A percentile compares a stretch with the other conserved stretches of the same genome.
phyloP scores from a whole-genome alignment of 2,888 invertebrate genomes.

The Zootermopsis nevadensis region DNA sequence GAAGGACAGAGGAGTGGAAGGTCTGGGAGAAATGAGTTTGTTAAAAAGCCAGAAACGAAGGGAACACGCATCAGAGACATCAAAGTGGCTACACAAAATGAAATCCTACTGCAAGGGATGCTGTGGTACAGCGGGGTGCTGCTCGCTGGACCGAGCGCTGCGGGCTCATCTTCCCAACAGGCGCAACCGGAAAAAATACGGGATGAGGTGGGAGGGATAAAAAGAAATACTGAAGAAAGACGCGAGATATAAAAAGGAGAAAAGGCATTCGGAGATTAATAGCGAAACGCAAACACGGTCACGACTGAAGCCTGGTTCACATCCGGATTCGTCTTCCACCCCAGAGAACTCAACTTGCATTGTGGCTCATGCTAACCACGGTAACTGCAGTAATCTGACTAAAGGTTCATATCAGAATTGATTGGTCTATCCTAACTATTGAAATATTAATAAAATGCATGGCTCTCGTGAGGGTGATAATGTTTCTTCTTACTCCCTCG shows the following conservation, averaged over 20 bases:
- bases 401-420: no score
- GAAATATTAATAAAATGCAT: no score
- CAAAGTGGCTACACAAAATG: conserved; percentile 65
- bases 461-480: no score
- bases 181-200: conserved; percentile 39
- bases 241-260: conserved; percentile 19
- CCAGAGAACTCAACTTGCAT: no score
- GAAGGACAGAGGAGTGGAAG: conserved; percentile 16
- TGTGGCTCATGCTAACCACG: no score
- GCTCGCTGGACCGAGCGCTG: conserved; percentile 27
- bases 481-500: no score
- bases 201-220: conserved; percentile 6
- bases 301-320: background rate
- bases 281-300: conserved; percentile 21
- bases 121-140: conserved; percentile 13
- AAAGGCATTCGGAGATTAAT: conserved; percentile 22
- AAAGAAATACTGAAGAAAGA: conserved; percentile 14
- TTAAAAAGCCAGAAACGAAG: conserved; percentile 65
- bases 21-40: conserved; percentile 62
- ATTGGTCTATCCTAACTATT: no score
- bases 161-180: conserved; percentile 31
- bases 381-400: no score
- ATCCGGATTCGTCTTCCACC: no score
- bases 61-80: conserved; percentile 65
- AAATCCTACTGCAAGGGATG: conserved; percentile 58